phyloP scores from a whole-genome alignment of 2,797 vertebrate species.

The Cynodonichthys magdalenae region DNA sequence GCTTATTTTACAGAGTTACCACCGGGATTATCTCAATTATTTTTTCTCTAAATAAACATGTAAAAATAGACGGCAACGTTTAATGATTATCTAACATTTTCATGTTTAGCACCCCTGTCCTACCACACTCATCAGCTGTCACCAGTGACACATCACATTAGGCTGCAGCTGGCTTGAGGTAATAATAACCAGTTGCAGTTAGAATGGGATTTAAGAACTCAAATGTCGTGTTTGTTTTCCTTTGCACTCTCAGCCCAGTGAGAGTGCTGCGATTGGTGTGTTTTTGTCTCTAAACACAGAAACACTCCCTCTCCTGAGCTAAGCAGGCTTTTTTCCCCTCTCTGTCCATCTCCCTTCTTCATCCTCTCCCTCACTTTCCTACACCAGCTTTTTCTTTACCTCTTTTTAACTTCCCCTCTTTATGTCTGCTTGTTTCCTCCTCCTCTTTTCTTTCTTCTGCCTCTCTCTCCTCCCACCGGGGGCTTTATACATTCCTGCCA shows the following conservation, averaged over 20 bases:
- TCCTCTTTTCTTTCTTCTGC: slow-evolving; percentile 49
- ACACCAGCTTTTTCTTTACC: slow-evolving; percentile 59
- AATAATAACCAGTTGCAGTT: slow-evolving; percentile 55
- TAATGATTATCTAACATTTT: slow-evolving; percentile 10
- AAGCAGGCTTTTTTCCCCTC: slow-evolving; percentile 40
- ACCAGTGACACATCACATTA: slow-evolving; percentile 39
- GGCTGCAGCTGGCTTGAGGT: slow-evolving; percentile 36
- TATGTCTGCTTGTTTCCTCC: slow-evolving; percentile 69
- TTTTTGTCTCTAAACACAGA: slow-evolving; percentile 50
- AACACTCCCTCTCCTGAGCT: slow-evolving; percentile 60
- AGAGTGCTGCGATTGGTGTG: slow-evolving; percentile 64
- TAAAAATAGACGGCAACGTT: neutral
- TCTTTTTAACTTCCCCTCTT: slow-evolving; percentile 59
- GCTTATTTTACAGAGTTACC: slow-evolving; percentile 9
- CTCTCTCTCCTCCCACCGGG: slow-evolving; percentile 66
- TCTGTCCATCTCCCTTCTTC: slow-evolving; percentile 39
- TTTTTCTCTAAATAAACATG: neutral
- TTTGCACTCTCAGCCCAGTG: slow-evolving; percentile 47
- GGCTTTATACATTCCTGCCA: slow-evolving; percentile 81
- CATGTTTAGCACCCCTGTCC: slow-evolving; percentile 27
- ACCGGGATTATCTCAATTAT: neutral
- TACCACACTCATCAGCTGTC: slow-evolving; percentile 46
- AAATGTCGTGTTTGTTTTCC: slow-evolving; percentile 76
- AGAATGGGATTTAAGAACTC: slow-evolving; percentile 64
- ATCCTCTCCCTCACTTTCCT: slow-evolving; percentile 65